Base-by-base conservation (phyloP, 2,888 invertebrate genomes). In the Trachelus tabidus region DNA sequence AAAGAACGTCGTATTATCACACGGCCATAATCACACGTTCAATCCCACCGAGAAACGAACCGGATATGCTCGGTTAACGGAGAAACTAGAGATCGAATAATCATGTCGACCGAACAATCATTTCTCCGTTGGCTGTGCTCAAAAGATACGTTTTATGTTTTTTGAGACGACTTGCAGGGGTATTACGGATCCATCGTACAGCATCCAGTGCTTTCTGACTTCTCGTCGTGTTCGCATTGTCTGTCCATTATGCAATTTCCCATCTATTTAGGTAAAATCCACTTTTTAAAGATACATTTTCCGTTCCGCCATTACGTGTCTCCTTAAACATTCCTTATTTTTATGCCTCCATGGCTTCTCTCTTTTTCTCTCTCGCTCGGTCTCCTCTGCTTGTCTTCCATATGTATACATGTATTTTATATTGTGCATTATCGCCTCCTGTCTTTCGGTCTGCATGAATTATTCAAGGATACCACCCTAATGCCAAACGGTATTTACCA, bases 11-110 rank as follows among this genome's bases (percentile, higher is more conserved):
- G 79, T 69, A 77, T 69, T 69, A 69, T 69, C 69, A 69, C 69
- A 30, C 30, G 33, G 69, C 31, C 30, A 69, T 75, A 73, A 76
- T 73, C 76, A 33, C 69, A 69, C 31, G 69, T 69, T 69, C 33
- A 69, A 69, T 33, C 69, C 33, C 69, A 33, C 69, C 69, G 15
- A 34, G 76, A 78, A 83, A 85, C 81, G 85, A 87, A 88, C 87
- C 87, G 83, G 84, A 69, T 86, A 87, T 89, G 88, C 89, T 87
- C 86, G 84, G 85, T 89, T 89, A 90, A 89, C 87, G 84, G 85
- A 83, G 84, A 86, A 88, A 88, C 85, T 80, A 84, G 81, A 85
- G 84, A 87, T 84, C 86, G 84, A 81, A 85, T 85, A 86, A 84
- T 81, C 83, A 84, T 83, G 83, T 77, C 79, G 73, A 80, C 79